Evolutionary conservation across 1,140 invertebrate species (phyloP).

Genomic region (Anthonomus grandis): DNA sequence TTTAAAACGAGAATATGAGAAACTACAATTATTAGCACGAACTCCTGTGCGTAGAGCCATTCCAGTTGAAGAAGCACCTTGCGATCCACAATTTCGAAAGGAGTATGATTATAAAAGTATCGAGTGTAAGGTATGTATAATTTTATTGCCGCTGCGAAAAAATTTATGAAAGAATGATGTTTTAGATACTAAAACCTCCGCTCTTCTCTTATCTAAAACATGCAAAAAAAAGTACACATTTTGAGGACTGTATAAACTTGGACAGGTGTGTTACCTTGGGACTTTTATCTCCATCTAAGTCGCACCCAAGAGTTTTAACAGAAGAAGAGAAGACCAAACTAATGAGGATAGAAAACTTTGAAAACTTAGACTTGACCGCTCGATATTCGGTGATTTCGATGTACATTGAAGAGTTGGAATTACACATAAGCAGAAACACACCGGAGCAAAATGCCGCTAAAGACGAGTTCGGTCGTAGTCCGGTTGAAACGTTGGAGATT

Average conservation of each 20-base stretch:
- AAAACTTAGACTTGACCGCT: constrained; percentile 32
- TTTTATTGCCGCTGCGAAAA: not conserved
- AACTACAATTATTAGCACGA: constrained; percentile 23
- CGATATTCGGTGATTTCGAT: constrained; percentile 30
- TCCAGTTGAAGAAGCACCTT: constrained; percentile 11
- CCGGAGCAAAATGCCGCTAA: constrained; percentile 21
- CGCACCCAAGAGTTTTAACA: constrained; percentile 19
- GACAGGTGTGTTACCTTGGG: constrained; percentile 32
- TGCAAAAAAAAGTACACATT: constrained; percentile 6
- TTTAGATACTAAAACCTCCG: constrained; percentile 17
- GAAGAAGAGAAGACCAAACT: constrained; percentile 29
- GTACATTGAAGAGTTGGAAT: constrained; percentile 26
- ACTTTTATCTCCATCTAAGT: constrained; percentile 18
- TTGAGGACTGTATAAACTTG: constrained; percentile 27
- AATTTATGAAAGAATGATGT: not conserved
- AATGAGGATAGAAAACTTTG: constrained; percentile 35
- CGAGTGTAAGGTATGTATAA: constrained; percentile 27
- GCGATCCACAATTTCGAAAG: constrained; percentile 20
- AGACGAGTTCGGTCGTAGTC: constrained; percentile 30
- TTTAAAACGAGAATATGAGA: constrained; percentile 24
- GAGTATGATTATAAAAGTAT: constrained; percentile 30
- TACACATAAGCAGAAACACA: constrained; percentile 14
- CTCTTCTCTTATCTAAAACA: constrained; percentile 16
- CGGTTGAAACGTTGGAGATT: constrained; percentile 28
- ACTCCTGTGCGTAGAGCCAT: constrained; percentile 22